These are phyloP conservation scores for Hypotaenidia okinawae DNA, from an alignment of 2,797 vertebrate species.

Conservation along the genomic window DNA sequence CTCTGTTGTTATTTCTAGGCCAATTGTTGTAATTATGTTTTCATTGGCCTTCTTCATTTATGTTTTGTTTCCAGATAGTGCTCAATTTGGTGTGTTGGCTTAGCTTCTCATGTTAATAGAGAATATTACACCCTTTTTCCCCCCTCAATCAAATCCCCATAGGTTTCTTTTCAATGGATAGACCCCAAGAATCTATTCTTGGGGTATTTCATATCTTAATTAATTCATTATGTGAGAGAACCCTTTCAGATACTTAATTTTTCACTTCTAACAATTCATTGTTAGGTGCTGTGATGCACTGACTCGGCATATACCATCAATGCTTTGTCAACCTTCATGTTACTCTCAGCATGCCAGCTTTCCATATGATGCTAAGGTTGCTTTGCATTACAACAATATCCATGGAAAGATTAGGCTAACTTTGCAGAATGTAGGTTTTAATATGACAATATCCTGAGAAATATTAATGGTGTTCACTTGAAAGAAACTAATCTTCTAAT, in stretches of 20 bases:
- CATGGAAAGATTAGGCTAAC: not conserved
- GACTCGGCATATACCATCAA: conserved; percentile 41
- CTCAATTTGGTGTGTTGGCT: conserved; percentile 63
- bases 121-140: conserved; percentile 38
- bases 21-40: conserved; percentile 80
- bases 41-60: conserved; percentile 74
- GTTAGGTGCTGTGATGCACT: conserved; percentile 43
- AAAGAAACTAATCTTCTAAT: conserved; percentile 14
- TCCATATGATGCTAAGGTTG: not conserved
- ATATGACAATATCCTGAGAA: not conserved
- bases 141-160: conserved; percentile 55
- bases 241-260: conserved; percentile 42
- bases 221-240: conserved; percentile 65
- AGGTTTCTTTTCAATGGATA: conserved; percentile 62
- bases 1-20: conserved; percentile 71
- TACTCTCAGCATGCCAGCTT: not conserved
- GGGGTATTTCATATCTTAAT: conserved; percentile 56
- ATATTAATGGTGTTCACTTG: not conserved
- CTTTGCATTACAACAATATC: not conserved
- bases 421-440: not conserved
- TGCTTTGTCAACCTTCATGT: not conserved
- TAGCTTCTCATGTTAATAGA: conserved; percentile 64
- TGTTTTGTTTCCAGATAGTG: conserved; percentile 73
- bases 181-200: conserved; percentile 34
- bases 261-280: conserved; percentile 56